phyloP scores from a whole-genome alignment of 2,113 vertebrate genomes.

The Petrocephalus zakoni region DNA sequence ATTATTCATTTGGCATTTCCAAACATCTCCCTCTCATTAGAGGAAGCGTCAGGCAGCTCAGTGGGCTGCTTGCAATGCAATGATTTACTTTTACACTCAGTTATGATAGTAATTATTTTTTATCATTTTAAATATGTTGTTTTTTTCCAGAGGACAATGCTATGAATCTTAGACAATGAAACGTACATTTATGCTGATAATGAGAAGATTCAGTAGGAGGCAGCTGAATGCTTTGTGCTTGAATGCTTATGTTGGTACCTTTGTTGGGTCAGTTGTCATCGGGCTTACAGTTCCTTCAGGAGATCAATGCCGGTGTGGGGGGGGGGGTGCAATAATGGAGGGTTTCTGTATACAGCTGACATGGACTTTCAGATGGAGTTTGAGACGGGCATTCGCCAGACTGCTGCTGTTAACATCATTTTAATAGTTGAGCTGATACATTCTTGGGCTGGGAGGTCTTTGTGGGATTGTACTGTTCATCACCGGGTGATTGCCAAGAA shows the following conservation, averaged over 20 bases:
- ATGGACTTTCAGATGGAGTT: background rate
- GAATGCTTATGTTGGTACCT: background rate
- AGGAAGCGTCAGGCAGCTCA: background rate
- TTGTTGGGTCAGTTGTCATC: background rate
- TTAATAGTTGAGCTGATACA: background rate
- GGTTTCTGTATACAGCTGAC: background rate
- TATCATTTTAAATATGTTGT: background rate
- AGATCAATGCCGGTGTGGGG: too few species aligned
- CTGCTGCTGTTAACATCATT: background rate
- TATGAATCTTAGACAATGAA: background rate
- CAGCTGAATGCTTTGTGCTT: background rate
- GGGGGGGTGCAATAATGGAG: background rate
- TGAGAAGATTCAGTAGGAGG: background rate
- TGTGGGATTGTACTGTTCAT: background rate
- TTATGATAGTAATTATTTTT: background rate
- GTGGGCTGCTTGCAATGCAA: background rate
- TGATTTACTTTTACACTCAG: background rate
- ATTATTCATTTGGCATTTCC: background rate
- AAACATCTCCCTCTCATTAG: conserved; percentile 1
- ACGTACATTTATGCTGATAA: background rate
- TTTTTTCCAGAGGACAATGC: background rate
- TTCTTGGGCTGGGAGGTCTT: background rate
- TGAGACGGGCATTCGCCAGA: background rate
- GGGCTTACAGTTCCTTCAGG: too few species aligned
- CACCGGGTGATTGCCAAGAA: background rate